Evolutionary conservation across 2,888 invertebrate species (phyloP).

Genomic region (Torymus aiolomorphi): DNA sequence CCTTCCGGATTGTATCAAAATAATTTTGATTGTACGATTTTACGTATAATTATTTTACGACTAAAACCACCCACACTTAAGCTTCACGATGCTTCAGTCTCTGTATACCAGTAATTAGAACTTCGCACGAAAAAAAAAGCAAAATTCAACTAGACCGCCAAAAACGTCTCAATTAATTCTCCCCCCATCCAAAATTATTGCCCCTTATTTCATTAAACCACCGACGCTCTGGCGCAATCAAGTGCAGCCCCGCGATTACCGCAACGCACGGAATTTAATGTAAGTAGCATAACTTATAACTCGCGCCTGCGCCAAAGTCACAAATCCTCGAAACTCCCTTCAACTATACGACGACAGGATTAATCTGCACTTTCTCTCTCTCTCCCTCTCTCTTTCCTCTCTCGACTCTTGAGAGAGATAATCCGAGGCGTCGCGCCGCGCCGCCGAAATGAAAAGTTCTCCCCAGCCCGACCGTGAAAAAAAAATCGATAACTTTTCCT

Average conservation of each 20-base stretch:
- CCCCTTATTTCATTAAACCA: slow-evolving; percentile 9
- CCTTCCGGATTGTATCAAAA: no score
- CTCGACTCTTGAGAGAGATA: slow-evolving; percentile 45
- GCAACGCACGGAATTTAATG: slow-evolving; percentile 40
- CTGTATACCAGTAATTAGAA: no score
- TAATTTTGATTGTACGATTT: no score
- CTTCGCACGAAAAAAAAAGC: no score
- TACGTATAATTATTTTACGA: no score
- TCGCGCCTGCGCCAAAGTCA: slow-evolving; percentile 20
- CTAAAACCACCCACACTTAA: no score
- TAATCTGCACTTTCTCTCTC: slow-evolving; percentile 29
- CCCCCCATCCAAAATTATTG: not conserved
- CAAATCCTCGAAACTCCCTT: slow-evolving; percentile 48
- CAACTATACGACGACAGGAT: slow-evolving; percentile 40
- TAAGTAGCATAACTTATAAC: slow-evolving; percentile 46
- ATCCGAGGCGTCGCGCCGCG: slow-evolving; percentile 32
- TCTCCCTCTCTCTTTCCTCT: not conserved
- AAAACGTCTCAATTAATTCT: no score
- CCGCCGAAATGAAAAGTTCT: slow-evolving; percentile 43
- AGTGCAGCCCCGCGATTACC: slow-evolving; percentile 28
- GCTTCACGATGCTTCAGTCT: no score
- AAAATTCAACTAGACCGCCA: no score
- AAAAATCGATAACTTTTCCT: slow-evolving; percentile 42
- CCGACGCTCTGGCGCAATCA: slow-evolving; percentile 1
- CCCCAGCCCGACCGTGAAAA: not conserved